Base-by-base conservation (phyloP, 2,113 vertebrate genomes). In the Pluvianellus socialis region DNA sequence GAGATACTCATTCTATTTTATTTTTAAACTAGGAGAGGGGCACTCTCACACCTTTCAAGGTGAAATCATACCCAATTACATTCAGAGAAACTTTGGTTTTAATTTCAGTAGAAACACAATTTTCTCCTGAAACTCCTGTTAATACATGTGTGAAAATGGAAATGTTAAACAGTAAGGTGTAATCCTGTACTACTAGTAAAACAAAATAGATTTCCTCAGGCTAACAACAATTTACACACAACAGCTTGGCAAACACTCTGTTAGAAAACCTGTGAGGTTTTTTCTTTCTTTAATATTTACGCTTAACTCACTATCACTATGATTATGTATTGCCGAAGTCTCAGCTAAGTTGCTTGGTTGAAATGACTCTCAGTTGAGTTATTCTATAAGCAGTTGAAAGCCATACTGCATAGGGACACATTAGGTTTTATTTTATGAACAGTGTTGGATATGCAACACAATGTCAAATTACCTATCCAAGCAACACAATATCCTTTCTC, bases 51-150 rank as follows among this genome's bases (percentile, higher is more conserved):
- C 20, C 35, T 68, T 5, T 85, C 21, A 58, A 75, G 49, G 66
- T 65, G 32, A 85, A 90, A 38, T 63, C 21, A 22, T 59, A 14
- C 5, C 30, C 4, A 63, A 23, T 81, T 74, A 90, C 86, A 82
- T 62, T 82, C 47, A 86, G 19, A 59, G 2, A 59, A 3, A 62
- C 15, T 59, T 56, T 44, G 6, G 7, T 50, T 84, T 88, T 62
- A 42, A 79, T 10, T 22, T 33, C 0, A 0, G 7, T 14, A 85
- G 52, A 75, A 77, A 38, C 2, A 30, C 1, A 2, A 0, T 52
- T 83, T 89, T 84, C 35, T 79, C 7, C 15, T 55, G 32, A 86
- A 91, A 19, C 2, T 65, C 20, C 10, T 49, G 2, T 59, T 63
- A 63, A 35, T 40, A 35, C 4, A 1, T 52, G 15, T 72, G 5